A percentile compares a stretch with the other conserved stretches of the same genome.
Evolutionary conservation across 2,113 vertebrate species (phyloP).

Genomic region (Pollimyrus isidori): DNA sequence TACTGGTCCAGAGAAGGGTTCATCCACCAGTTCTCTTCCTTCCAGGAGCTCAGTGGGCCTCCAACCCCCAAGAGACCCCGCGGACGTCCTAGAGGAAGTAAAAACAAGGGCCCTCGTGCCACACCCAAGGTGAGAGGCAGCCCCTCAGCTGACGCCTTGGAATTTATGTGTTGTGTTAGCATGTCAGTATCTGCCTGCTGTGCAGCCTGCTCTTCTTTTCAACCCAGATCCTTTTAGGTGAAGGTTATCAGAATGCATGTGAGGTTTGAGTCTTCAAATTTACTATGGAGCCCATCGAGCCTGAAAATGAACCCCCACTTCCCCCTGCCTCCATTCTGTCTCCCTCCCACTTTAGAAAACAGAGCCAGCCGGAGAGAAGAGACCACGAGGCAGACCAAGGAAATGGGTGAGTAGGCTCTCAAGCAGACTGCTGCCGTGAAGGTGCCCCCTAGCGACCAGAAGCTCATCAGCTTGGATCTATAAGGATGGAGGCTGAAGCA

Average conservation of each 20-base stretch:
- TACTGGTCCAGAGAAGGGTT: not conserved
- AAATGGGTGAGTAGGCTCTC: slow-evolving; percentile 83
- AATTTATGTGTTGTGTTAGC: not conserved
- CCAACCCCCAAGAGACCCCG: slow-evolving; percentile 64
- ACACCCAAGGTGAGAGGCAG: slow-evolving; percentile 51
- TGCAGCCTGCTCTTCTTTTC: not conserved
- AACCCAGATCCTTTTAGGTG: not conserved
- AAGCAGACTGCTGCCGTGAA: not conserved
- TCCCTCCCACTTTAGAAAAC: slow-evolving; percentile 65
- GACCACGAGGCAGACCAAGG: slow-evolving; percentile 92
- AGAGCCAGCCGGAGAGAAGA: slow-evolving; percentile 83
- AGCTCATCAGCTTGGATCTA: not conserved
- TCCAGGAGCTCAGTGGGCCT: slow-evolving; percentile 61
- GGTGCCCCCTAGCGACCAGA: not conserved
- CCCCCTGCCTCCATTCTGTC: not conserved
- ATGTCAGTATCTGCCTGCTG: not conserved
- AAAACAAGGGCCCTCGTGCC: slow-evolving; percentile 58
- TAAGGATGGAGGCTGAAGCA: not conserved
- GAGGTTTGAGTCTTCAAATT: not conserved
- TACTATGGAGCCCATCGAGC: not conserved
- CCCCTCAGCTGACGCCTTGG: not conserved
- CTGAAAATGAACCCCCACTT: not conserved
- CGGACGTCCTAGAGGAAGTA: slow-evolving; percentile 68
- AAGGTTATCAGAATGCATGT: not conserved
- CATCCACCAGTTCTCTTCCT: not conserved